Conservation (phyloP, 64 coral and sea anemone species). For the Stylophora pistillata region DNA sequence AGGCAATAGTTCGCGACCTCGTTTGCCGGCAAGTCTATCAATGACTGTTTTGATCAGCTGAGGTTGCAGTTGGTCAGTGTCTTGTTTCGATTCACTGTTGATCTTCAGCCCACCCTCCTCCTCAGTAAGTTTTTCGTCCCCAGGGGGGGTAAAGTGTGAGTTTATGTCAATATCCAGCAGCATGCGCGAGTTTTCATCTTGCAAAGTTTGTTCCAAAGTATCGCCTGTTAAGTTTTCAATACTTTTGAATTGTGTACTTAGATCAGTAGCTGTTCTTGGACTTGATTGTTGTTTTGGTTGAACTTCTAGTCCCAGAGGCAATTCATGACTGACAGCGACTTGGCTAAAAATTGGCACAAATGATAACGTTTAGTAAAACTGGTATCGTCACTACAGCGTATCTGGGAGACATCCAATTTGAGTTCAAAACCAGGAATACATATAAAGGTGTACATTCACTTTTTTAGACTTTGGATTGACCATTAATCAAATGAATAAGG, state of each 20-base stretch:
- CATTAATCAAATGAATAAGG: too few species aligned
- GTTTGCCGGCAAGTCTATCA: constrained; percentile 45
- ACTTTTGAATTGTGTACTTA: background rate
- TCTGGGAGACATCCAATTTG: too few species aligned
- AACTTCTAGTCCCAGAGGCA: constrained; percentile 19
- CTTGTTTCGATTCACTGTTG: background rate
- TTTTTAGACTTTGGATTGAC: too few species aligned
- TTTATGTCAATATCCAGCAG: constrained; percentile 81
- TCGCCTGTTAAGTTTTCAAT: background rate
- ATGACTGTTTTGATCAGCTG: constrained; percentile 22
- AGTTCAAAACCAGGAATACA: too few species aligned
- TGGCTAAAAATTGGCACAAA: background rate
- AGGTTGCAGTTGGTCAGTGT: background rate
- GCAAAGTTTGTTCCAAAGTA: constrained; percentile 15
- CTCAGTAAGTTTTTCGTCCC: constrained; percentile 29
- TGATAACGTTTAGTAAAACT: background rate
- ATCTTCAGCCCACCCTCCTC: background rate
- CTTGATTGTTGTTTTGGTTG: constrained; percentile 39
- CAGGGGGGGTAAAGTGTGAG: constrained; percentile 76
- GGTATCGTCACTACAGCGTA: background rate
- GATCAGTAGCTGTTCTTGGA: constrained; percentile 28
- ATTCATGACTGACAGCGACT: background rate
- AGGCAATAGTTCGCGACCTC: constrained; percentile 43
- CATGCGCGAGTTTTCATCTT: constrained; percentile 53
- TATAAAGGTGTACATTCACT: too few species aligned